phyloP scores from a whole-genome alignment of 2,113 vertebrate genomes.

The Urocolius indicus region DNA sequence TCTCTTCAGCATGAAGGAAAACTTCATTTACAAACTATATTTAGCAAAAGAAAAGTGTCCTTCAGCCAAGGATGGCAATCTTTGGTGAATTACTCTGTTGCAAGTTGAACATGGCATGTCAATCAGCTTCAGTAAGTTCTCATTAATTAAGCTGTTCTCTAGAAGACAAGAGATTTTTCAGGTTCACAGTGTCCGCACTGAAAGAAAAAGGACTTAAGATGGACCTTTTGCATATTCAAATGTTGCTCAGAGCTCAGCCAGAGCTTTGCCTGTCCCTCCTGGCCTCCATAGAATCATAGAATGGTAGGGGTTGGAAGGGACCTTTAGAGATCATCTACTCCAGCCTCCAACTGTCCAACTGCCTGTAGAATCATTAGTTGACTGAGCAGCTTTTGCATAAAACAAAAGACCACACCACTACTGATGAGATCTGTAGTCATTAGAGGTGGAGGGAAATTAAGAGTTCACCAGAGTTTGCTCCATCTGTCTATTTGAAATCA shows the following conservation, averaged over 20 bases:
- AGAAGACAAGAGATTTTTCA: background rate
- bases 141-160: background rate
- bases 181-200: background rate
- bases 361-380: background rate
- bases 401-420: background rate
- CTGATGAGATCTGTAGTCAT: background rate
- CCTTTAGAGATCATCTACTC: too few relatives aligned
- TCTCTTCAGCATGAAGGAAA: background rate
- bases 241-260: too few relatives aligned
- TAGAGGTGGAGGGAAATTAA: background rate
- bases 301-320: too few relatives aligned
- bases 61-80: background rate
- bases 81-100: background rate
- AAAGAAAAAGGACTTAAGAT: too few relatives aligned
- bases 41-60: background rate
- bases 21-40: background rate
- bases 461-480: background rate
- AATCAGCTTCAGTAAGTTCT: background rate
- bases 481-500: background rate
- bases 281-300: too few relatives aligned
- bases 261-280: too few relatives aligned
- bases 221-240: too few relatives aligned
- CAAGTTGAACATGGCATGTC: background rate
- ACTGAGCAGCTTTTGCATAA: background rate
- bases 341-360: too few relatives aligned